These are phyloP conservation scores for Trachemys scripta DNA, from an alignment of 2,113 vertebrate genomes.

Conservation along the genomic window DNA sequence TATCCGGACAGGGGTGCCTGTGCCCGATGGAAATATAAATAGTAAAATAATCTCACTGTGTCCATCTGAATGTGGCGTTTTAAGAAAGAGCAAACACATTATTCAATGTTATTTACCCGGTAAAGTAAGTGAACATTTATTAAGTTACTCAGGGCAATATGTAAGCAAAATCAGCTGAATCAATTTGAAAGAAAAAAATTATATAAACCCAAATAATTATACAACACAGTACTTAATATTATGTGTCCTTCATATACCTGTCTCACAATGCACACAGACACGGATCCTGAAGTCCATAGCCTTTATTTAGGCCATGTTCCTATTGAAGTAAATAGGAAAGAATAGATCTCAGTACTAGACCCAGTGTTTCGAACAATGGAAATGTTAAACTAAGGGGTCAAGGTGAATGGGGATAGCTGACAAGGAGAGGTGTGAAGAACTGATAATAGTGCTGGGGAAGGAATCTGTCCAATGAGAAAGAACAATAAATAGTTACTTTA, in stretches of 20 bases:
- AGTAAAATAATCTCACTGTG: background rate
- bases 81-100: background rate
- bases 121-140: background rate
- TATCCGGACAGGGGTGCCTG: background rate
- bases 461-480: background rate
- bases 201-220: background rate
- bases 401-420: background rate
- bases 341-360: background rate
- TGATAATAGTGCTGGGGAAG: background rate
- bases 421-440: background rate
- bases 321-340: background rate
- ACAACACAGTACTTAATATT: background rate
- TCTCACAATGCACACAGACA: background rate
- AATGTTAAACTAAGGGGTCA: background rate
- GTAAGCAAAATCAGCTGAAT: background rate
- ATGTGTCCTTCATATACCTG: background rate
- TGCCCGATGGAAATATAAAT: background rate
- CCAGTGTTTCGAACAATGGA: background rate
- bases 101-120: background rate
- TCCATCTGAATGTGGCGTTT: background rate
- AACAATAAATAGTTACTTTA: background rate
- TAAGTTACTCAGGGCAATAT: background rate
- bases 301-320: background rate
- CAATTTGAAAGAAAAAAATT: background rate
- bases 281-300: background rate